A percentile compares a stretch with the other conserved stretches of the same genome.
These are phyloP conservation scores for Rhynchophorus ferrugineus DNA, from an alignment of 1,140 invertebrate species.

Conservation along the genomic window DNA sequence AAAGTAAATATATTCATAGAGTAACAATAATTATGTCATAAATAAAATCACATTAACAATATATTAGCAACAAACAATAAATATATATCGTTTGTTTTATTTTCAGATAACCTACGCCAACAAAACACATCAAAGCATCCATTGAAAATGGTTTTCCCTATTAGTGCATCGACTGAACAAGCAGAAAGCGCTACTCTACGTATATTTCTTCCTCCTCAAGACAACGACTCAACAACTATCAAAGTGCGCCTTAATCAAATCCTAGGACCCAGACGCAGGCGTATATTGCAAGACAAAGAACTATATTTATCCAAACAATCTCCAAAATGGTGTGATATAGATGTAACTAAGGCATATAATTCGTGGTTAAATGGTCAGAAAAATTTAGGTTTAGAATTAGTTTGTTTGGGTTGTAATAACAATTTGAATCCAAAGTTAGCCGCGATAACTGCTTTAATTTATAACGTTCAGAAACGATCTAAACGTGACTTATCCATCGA, in stretches of 20 bases:
- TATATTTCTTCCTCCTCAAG: conserved; percentile 29
- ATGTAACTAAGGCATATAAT: conserved; percentile 45
- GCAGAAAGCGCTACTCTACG: conserved; percentile 34
- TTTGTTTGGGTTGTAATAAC: conserved; percentile 41
- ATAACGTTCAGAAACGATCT: conserved; percentile 21
- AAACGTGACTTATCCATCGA: conserved; percentile 38
- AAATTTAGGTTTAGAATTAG: conserved; percentile 47
- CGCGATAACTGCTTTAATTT: conserved; percentile 42
- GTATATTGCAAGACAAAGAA: conserved; percentile 27
- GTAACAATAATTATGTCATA: too few species aligned
- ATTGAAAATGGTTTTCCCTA: conserved; percentile 27
- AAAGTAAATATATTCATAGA: too few species aligned
- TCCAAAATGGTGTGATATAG: conserved; percentile 49
- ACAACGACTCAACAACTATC: conserved; percentile 16
- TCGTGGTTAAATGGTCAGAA: conserved; percentile 42
- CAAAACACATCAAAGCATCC: background rate
- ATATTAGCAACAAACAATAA: too few species aligned
- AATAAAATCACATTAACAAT: too few species aligned
- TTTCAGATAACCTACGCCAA: conserved; percentile 29
- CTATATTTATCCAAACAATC: conserved; percentile 29
- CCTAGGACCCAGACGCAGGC: conserved; percentile 26
- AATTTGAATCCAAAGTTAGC: conserved; percentile 37
- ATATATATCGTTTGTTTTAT: too few species aligned
- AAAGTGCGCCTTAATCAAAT: conserved; percentile 32
- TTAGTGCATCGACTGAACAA: conserved; percentile 18